Evolutionary conservation across 1,140 invertebrate genomes (phyloP), one percentile per base, ranked within the genome.

Genomic region (Solenopsis invicta): DNA sequence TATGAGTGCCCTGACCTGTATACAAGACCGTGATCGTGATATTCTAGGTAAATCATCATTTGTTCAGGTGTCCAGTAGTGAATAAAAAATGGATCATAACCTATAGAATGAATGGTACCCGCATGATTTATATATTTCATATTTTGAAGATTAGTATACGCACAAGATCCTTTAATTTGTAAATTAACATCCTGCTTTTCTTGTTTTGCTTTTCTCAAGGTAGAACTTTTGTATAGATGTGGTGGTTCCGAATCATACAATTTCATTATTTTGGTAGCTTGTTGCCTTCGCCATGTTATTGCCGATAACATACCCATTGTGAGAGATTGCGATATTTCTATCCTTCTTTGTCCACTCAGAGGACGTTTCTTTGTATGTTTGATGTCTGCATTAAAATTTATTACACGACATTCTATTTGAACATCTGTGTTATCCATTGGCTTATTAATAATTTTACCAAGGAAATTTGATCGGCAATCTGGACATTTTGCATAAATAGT

Each of bases 371-470:
- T 29, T 52, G 69, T 61, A 5, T 61, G 59, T 29, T 12, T 61
- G 12, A 61, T 59, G 4, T 61, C 4, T 61, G 59, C 59, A 13
- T 61, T 61, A 61, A 29, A 61, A 29, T 61, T 61, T 29, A 1
- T 29, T 61, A 61, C 21, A 59, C 24, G 24, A 1, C 24, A 61
- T 21, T 61, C 24, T 52, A 75, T 75, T 56, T n/a, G 52, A 56
- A 75, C 52, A 75, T 75, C 34, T n/a, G 34, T 56, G 1, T 75
- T 34, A 34, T 24, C 9, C 34, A 48, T 4, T 48, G 52, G 52
- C 21, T 8, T 4, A 54, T 75, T 75, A 75, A 75, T 75, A 75
- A 75, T 21, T 75, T 74, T 74, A 56, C 12, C 50, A 54, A 74
- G 56, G n/a, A 74, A 41, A 74, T 74, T 74, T n/a, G 16, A 74